A percentile compares a stretch with the other conserved stretches of the same genome.
These are phyloP conservation scores for Chrysemys picta DNA, from an alignment of 2,113 vertebrate species.

Conservation along the genomic window DNA sequence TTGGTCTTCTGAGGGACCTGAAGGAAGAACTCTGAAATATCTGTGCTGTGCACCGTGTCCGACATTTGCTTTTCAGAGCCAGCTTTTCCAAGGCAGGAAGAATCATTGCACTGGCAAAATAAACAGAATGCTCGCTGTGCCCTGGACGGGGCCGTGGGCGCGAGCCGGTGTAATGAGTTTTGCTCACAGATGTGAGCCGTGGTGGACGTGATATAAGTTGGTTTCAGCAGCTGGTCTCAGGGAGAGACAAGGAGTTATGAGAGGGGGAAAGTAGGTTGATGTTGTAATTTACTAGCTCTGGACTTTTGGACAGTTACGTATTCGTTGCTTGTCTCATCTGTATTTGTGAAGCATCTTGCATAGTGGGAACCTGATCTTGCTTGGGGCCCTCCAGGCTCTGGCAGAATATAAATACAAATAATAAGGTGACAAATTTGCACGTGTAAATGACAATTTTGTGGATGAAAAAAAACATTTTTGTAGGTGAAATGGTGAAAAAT, in stretches of 20 bases:
- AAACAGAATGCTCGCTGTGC: background rate
- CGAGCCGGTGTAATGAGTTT: background rate
- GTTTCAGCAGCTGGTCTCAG: rapidly evolving
- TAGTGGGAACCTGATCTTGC: rapidly evolving
- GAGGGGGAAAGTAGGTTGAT: background rate
- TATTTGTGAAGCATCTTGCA: background rate
- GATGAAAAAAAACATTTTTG: background rate
- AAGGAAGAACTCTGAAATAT: background rate
- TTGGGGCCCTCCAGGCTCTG: background rate
- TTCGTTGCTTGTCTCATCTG: background rate
- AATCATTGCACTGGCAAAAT: background rate
- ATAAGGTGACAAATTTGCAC: rapidly evolving
- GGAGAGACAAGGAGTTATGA: rapidly evolving
- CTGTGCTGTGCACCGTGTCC: background rate
- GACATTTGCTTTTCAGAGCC: background rate
- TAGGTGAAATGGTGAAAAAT: background rate
- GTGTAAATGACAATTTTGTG: background rate
- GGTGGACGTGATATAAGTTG: background rate
- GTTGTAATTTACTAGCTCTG: background rate
- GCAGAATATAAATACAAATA: background rate
- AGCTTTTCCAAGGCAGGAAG: background rate
- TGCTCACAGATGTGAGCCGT: rapidly evolving
- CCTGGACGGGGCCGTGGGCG: background rate
- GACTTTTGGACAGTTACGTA: background rate
- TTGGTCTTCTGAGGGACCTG: background rate